Percentiles rank a stretch among this genome's conserved stretches.
These are phyloP conservation scores for Delia radicum DNA, from an alignment of 1,140 invertebrate genomes.

Conservation along the genomic window DNA sequence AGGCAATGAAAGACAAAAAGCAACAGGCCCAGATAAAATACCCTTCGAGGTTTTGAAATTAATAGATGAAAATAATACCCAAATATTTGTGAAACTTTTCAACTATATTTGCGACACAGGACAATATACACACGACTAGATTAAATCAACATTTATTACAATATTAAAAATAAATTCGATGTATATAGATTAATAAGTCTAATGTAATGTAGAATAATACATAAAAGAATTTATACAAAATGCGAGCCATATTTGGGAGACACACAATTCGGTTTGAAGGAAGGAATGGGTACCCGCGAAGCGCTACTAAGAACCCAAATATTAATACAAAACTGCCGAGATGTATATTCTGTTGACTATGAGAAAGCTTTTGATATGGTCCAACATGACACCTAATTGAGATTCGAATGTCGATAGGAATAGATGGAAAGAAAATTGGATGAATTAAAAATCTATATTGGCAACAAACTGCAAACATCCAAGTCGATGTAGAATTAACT, in stretches of 20 bases:
- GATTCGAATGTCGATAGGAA: neutral
- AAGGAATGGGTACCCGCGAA: neutral
- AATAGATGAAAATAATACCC: neutral
- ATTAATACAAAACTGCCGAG: too few species aligned
- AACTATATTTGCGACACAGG: neutral
- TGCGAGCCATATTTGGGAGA: neutral
- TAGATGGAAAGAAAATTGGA: neutral
- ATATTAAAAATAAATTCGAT: neutral
- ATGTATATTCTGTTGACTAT: too few species aligned
- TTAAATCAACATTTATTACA: neutral
- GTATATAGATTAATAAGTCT: too few species aligned
- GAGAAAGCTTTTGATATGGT: too few species aligned
- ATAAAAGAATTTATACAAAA: neutral
- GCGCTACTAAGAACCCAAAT: neutral
- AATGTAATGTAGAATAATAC: neutral
- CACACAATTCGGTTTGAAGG: neutral
- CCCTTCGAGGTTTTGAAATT: neutral
- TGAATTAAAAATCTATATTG: too few species aligned
- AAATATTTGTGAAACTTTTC: neutral
- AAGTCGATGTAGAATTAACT: too few species aligned
- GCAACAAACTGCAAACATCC: too few species aligned
- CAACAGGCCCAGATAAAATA: neutral
- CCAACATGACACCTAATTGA: neutral
- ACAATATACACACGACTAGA: neutral
- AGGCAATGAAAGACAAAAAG: neutral